Percentiles rank a stretch among this genome's conserved stretches.
Conservation (phyloP, 2,888 invertebrate genomes). For the Autographa pulchrina region DNA sequence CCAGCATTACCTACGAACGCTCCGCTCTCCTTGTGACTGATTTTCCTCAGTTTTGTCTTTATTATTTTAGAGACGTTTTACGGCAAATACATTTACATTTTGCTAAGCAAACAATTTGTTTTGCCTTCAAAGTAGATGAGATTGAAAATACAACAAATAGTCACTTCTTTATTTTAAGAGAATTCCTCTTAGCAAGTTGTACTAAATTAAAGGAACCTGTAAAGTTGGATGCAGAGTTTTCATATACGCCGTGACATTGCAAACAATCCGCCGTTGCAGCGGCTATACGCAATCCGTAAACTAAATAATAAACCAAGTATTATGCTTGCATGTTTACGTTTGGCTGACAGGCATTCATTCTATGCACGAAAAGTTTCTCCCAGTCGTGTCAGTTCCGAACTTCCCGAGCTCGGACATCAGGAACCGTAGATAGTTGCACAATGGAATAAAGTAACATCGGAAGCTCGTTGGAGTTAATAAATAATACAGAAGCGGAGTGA, state of each 20-base stretch:
- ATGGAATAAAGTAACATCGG: conserved; percentile 89
- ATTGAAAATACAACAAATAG: conserved; percentile 32
- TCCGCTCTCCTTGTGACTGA: conserved; percentile 65
- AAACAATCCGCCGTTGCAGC: conserved; percentile 55
- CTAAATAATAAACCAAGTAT: conserved; percentile 81
- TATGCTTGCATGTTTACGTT: conserved; percentile 83
- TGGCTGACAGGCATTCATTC: conserved; percentile 86
- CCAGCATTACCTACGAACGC: conserved; percentile 71
- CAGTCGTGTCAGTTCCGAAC: conserved; percentile 84
- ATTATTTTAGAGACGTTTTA: conserved; percentile 55
- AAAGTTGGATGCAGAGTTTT: conserved; percentile 40
- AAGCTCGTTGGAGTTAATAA: conserved; percentile 89
- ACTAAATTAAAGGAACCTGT: conserved; percentile 34
- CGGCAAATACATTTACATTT: conserved; percentile 49
- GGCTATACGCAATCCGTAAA: conserved; percentile 67
- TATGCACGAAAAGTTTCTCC: conserved; percentile 88
- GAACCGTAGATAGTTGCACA: conserved; percentile 85
- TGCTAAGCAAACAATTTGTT: conserved; percentile 45
- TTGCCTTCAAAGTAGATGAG: conserved; percentile 46
- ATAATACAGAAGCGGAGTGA: conserved; percentile 87
- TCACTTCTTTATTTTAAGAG: conserved; percentile 40
- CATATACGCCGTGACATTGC: conserved; percentile 47
- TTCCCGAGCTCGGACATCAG: conserved; percentile 85
- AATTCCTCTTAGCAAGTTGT: conserved; percentile 19
- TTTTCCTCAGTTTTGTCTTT: conserved; percentile 57